Conservation (phyloP, 2,888 invertebrate species). For the Sinelater perroti region DNA sequence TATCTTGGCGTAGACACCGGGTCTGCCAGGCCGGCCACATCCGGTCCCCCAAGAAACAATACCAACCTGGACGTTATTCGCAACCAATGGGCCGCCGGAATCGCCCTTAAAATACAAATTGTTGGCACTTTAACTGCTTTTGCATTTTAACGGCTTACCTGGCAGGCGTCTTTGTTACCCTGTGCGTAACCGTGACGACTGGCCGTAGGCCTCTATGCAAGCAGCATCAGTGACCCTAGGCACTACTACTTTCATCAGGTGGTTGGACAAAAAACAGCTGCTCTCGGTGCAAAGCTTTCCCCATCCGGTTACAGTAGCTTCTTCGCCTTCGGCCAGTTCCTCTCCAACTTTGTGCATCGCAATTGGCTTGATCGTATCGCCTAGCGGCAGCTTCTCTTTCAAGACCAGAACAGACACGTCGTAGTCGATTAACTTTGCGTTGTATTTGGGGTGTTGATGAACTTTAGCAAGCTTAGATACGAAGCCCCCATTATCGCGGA, state of each 20-base stretch:
- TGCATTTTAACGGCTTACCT: slow-evolving; percentile 15
- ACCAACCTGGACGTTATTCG: not conserved
- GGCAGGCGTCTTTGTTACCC: slow-evolving; percentile 17
- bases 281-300: not conserved
- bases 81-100: slow-evolving; percentile 10
- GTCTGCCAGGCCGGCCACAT: not conserved
- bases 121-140: too few species aligned
- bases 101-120: too few species aligned
- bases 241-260: slow-evolving; percentile 4
- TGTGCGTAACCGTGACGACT: not conserved
- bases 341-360: not conserved
- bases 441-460: too few species aligned
- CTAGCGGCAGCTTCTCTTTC: not conserved
- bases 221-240: not conserved
- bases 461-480: too few species aligned
- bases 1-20: slow-evolving; percentile 17
- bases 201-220: not conserved
- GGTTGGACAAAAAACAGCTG: not conserved
- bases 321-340: not conserved
- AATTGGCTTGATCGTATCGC: not conserved
- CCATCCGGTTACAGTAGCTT: slow-evolving; percentile 18
- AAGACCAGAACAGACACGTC: slow-evolving; percentile 10
- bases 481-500: too few species aligned
- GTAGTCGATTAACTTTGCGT: slow-evolving; percentile 4
- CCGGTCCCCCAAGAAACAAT: slow-evolving; percentile 12